Base-by-base conservation (phyloP, 2,797 vertebrate genomes). In the Acropternis orthonyx region DNA sequence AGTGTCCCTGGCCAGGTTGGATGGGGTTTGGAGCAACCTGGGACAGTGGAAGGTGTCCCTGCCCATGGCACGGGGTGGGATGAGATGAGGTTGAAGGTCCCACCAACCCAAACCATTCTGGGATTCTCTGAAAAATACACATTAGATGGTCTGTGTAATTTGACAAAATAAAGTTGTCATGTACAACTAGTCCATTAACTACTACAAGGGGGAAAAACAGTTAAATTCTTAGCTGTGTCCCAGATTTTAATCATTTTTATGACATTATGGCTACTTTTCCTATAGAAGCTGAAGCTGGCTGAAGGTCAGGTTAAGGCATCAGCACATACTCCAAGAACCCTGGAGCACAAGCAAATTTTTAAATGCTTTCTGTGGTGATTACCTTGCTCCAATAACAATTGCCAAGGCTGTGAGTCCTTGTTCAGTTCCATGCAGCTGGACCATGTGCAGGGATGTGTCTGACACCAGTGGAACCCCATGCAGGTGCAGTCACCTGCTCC, bases 21-120 rank as follows among this genome's bases (percentile, higher is more conserved):
- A 36, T 0, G 0, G 58, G 13, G 4, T 9, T 28, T 61, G 39
- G 19, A 78, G 15, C 8, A 23, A 7, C 6, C 26, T 59, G 73
- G 13, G 15, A 5, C 4, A 36, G 16, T 32, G 34, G 39, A 12
- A 73, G 6, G 13, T 27, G 10, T 32, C 30, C 22, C 18, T 59
- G 26, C 37, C 17, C 30, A 20, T 10, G 39, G 58, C 26, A 52
- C 26, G 5, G 12, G 19, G 4, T 48, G 15, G 32, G 4, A 48
- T 14, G 34, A 8, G 18, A n/a, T 41, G 59, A 10, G 32, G 8
- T 78, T 59, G 5, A 48, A 67, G 23, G 9, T 43, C 46, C 39
- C 66, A 41, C 21, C 10, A 32, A 43, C 32, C 13, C 13, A 79
- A 90, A 28, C 11, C 30, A 21, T 61, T 61, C 27, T 7, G 20